These are phyloP conservation scores for Cotesia chilonis DNA, from an alignment of 1,140 invertebrate species.

Conservation along the genomic window DNA sequence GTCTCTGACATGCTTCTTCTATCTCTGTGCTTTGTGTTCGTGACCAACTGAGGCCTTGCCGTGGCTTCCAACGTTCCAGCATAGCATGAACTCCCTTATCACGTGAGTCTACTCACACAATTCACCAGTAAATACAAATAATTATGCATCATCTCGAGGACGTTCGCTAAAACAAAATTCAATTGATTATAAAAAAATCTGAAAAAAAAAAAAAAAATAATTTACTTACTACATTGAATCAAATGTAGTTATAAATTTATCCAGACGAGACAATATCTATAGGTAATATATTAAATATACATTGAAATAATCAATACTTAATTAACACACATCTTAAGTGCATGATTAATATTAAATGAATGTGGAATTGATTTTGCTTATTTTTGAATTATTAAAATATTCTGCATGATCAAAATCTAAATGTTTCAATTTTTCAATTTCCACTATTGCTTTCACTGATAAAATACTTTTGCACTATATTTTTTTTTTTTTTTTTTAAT, in stretches of 20 bases:
- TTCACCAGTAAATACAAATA: conserved; percentile 9
- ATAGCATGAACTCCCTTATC: conserved; percentile 62
- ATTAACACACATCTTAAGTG: conserved; percentile 33
- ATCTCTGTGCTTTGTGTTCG: conserved; percentile 68
- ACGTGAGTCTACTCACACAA: conserved; percentile 64
- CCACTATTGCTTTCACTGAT: too few relatives aligned
- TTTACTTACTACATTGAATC: too few relatives aligned
- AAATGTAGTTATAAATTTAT: not conserved
- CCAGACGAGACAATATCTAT: conserved; percentile 8
- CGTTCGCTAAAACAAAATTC: conserved; percentile 24
- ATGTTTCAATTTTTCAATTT: conserved; percentile 11
- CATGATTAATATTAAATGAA: conserved; percentile 45
- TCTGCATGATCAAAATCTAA: conserved; percentile 35
- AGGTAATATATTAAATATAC: conserved; percentile 1
- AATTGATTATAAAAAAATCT: not conserved
- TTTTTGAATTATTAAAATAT: conserved; percentile 32
- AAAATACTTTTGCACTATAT: too few relatives aligned
- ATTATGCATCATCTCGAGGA: too few relatives aligned
- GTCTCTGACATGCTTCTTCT: conserved; percentile 66
- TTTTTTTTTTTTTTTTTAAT: too few relatives aligned
- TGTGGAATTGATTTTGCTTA: conserved; percentile 40
- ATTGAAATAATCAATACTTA: conserved; percentile 8
- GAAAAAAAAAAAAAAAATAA: too few relatives aligned
- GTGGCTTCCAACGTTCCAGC: conserved; percentile 62
- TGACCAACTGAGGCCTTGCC: conserved; percentile 65